These are phyloP conservation scores for Spea bombifrons DNA, from an alignment of 2,113 vertebrate species.

Conservation along the genomic window DNA sequence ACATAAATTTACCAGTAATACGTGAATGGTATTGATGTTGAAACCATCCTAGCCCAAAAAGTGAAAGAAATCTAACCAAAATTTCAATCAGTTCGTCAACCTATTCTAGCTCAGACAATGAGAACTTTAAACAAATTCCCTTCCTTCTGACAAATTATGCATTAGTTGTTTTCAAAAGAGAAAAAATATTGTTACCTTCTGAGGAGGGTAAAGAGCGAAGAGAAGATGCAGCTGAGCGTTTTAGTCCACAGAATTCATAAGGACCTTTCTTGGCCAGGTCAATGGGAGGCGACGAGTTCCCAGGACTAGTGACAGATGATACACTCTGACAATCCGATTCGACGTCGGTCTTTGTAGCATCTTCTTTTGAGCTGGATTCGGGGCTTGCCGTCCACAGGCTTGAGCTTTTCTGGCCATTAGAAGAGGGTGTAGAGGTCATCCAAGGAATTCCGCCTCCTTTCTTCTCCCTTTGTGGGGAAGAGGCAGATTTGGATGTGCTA, in stretches of 20 bases:
- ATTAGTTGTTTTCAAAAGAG: no score
- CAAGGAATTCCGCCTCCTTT: conserved; percentile 67
- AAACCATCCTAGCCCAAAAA: no score
- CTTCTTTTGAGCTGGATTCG: conserved; percentile 85
- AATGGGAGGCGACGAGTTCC: conserved; percentile 63
- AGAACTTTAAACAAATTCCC: no score
- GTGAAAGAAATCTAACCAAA: no score
- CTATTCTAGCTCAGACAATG: no score
- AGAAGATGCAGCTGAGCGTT: conserved; percentile 77
- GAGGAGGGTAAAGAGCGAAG: conserved; percentile 85
- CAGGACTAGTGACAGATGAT: conserved; percentile 67
- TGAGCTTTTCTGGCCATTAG: conserved; percentile 77
- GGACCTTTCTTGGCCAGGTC: conserved; percentile 74
- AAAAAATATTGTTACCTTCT: conserved; percentile 70
- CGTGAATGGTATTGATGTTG: no score
- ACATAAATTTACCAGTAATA: no score
- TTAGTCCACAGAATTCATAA: conserved; percentile 65
- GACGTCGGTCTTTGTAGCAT: conserved; percentile 79
- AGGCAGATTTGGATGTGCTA: conserved; percentile 68
- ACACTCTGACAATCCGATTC: conserved; percentile 85
- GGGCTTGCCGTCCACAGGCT: conserved; percentile 80
- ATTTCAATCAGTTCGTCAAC: no score
- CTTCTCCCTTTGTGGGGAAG: conserved; percentile 74
- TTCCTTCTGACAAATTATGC: no score
- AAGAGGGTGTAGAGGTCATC: conserved; percentile 65